Evolutionary conservation across 2,888 invertebrate genomes (phyloP).

Genomic region (Acanthosepion lycidas): DNA sequence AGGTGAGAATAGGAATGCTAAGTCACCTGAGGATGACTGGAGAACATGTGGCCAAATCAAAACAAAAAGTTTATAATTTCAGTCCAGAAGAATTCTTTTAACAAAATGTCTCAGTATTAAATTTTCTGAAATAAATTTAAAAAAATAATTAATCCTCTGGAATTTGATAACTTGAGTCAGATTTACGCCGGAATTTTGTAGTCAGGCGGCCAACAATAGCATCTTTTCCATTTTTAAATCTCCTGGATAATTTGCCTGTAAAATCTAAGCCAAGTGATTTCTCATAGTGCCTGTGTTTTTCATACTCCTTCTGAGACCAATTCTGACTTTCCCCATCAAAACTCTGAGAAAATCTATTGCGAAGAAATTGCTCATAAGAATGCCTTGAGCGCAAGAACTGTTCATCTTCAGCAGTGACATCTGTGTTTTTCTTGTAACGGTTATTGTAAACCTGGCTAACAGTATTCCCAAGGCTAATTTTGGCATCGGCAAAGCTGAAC

Average conservation of each 20-base stretch:
- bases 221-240: slow-evolving; percentile 14
- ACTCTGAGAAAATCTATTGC: background rate
- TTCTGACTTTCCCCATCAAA: background rate
- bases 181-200: slow-evolving; percentile 33
- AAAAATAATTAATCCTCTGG: background rate
- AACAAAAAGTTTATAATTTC: background rate
- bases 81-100: background rate
- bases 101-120: background rate
- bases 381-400: slow-evolving; percentile 4
- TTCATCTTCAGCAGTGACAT: background rate
- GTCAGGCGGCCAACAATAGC: slow-evolving; percentile 24
- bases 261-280: background rate
- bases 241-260: background rate
- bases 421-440: slow-evolving; percentile 36
- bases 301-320: background rate
- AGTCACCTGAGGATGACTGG: background rate
- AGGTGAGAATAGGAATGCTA: background rate
- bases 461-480: slow-evolving; percentile 50
- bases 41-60: background rate
- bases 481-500: slow-evolving; percentile 57
- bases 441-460: background rate
- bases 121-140: background rate
- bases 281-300: background rate
- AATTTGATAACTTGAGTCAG: background rate
- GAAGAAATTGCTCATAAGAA: slow-evolving; percentile 43